These are phyloP conservation scores for Xestoiulus laeticollis DNA, from an alignment of 2,888 invertebrate genomes.

Conservation along the genomic window DNA sequence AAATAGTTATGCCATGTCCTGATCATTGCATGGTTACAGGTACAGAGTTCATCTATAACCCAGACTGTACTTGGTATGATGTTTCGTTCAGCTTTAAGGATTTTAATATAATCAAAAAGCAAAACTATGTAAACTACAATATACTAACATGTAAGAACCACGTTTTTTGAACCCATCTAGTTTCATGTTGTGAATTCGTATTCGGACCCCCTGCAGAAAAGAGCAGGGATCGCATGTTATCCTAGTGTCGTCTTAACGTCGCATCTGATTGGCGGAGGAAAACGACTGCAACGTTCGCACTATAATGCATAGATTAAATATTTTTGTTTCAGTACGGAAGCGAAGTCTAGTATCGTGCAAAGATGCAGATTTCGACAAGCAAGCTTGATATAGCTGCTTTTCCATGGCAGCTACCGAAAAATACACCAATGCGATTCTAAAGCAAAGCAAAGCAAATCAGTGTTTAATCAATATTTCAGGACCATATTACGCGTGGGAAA, in stretches of 20 bases:
- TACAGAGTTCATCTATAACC: no score
- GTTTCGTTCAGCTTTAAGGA: no score
- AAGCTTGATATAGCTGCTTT: not conserved
- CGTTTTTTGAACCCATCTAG: no score
- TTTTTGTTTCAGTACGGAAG: not conserved
- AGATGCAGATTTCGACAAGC: not conserved
- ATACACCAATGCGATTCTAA: not conserved
- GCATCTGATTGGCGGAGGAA: not conserved
- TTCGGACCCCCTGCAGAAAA: not conserved
- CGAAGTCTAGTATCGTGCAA: not conserved
- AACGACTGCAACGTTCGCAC: not conserved
- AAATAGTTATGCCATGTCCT: no score
- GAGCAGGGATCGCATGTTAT: not conserved
- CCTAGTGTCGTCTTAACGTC: not conserved
- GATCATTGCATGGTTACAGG: no score
- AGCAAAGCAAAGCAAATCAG: conserved; percentile 2
- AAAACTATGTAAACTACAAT: no score
- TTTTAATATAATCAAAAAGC: no score
- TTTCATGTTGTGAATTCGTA: not conserved
- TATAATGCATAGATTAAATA: not conserved
- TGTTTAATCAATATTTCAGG: conserved; percentile 33
- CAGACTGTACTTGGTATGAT: no score
- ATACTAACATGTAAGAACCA: no score
- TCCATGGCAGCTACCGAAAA: not conserved
- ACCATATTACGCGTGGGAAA: conserved; percentile 28